phyloP scores from a whole-genome alignment of 2,888 invertebrate genomes.

The Pristionchus japonicus region DNA sequence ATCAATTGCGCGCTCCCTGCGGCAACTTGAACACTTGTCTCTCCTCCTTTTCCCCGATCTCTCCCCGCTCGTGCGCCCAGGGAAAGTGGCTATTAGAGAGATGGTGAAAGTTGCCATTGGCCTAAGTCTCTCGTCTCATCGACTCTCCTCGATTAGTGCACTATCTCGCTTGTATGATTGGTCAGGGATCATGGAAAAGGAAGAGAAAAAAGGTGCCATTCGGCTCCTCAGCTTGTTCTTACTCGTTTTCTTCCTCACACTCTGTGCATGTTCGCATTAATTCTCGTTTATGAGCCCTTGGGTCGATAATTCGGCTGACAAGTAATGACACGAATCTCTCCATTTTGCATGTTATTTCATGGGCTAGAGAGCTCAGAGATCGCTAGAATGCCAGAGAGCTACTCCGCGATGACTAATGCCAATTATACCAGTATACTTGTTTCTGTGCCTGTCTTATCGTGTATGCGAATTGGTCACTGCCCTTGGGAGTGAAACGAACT shows the following conservation, averaged over 20 bases:
- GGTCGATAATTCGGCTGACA: background rate
- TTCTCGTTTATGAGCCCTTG: constrained; percentile 32
- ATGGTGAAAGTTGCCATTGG: background rate
- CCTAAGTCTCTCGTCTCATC: too few relatives aligned
- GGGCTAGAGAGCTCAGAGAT: background rate
- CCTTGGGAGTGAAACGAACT: background rate
- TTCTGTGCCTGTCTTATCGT: background rate
- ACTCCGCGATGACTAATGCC: background rate
- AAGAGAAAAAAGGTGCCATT: background rate
- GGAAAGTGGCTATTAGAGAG: background rate
- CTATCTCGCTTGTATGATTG: background rate
- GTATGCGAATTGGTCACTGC: background rate
- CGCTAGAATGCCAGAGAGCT: background rate
- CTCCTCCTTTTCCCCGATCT: background rate
- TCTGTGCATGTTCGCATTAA: constrained; percentile 13
- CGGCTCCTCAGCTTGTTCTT: background rate
- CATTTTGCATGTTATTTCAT: background rate
- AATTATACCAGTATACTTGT: constrained; percentile 8
- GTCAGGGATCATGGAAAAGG: background rate
- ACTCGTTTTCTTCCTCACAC: constrained; percentile 28
- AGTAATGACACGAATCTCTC: background rate
- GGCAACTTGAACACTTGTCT: background rate
- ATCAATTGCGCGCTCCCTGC: background rate
- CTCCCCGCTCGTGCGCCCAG: background rate
- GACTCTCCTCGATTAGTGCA: background rate